phyloP scores from a whole-genome alignment of 2,113 vertebrate genomes.

The Malurus melanocephalus region DNA sequence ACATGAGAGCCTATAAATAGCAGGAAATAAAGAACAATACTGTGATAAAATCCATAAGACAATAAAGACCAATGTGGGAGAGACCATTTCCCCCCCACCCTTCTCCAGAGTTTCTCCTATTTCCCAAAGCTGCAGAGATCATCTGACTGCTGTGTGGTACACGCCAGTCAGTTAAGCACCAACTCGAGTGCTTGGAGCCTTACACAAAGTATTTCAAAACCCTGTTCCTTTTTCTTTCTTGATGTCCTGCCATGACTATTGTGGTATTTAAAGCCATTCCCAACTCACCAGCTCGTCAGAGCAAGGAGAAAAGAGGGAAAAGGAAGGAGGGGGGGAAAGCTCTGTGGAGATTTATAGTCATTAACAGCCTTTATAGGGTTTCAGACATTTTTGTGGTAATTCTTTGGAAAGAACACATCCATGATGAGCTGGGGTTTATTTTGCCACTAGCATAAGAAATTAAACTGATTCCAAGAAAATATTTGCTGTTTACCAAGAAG shows the following conservation, averaged over 20 bases:
- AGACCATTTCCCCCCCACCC: slow-evolving; percentile 47
- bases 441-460: slow-evolving; percentile 38
- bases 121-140: slow-evolving; percentile 62
- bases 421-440: slow-evolving; percentile 44
- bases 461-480: slow-evolving; percentile 37
- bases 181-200: slow-evolving; percentile 32
- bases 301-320: slow-evolving; percentile 27
- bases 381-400: slow-evolving; percentile 59
- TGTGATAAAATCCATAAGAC: slow-evolving; percentile 68
- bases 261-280: slow-evolving; percentile 59
- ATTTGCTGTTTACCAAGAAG: slow-evolving; percentile 29
- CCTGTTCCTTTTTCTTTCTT: slow-evolving; percentile 50
- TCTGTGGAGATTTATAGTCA: slow-evolving; percentile 49
- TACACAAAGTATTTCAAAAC: slow-evolving; percentile 52
- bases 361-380: slow-evolving; percentile 52
- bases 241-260: slow-evolving; percentile 61
- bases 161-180: slow-evolving; percentile 8
- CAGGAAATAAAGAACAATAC: slow-evolving; percentile 67
- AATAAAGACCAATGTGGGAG: slow-evolving; percentile 65
- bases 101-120: slow-evolving; percentile 51
- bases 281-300: slow-evolving; percentile 52
- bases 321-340: not conserved
- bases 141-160: slow-evolving; percentile 45
- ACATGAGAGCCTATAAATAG: slow-evolving; percentile 63
- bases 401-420: slow-evolving; percentile 37